Evolutionary conservation across 2,797 vertebrate genomes (phyloP).

Genomic region (Melopsittacus undulatus): DNA sequence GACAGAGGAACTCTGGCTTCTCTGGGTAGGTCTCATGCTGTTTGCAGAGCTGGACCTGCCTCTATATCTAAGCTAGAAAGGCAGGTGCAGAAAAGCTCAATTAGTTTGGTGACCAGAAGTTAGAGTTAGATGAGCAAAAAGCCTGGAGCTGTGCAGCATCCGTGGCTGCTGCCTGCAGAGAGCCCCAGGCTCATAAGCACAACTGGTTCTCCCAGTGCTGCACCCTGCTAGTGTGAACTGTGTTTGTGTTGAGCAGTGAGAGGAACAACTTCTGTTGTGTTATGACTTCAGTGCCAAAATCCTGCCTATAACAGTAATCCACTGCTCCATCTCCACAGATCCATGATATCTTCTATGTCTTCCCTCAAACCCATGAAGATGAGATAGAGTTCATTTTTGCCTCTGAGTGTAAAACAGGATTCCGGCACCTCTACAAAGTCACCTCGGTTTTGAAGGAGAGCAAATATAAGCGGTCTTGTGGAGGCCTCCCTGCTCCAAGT

Average conservation of each 20-base stretch:
- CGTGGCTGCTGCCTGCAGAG: not conserved
- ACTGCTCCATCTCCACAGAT: conserved; percentile 71
- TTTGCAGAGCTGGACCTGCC: not conserved
- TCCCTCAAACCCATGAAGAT: conserved; percentile 79
- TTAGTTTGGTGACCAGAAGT: not conserved
- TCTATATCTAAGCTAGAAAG: not conserved
- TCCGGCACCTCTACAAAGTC: conserved; percentile 82
- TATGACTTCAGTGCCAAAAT: not conserved
- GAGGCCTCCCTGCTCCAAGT: conserved; percentile 78
- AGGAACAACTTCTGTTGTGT: not conserved
- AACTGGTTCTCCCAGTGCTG: not conserved
- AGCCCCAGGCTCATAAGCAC: not conserved
- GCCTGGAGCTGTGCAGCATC: not conserved
- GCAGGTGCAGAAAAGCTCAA: not conserved
- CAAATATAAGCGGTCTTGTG: conserved; percentile 75
- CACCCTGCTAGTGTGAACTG: not conserved
- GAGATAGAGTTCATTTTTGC: conserved; percentile 84
- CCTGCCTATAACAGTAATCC: not conserved
- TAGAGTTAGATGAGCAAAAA: not conserved
- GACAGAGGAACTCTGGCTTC: not conserved
- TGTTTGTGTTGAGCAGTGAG: not conserved
- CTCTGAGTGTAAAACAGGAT: conserved; percentile 84
- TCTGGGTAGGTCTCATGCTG: not conserved
- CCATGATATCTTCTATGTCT: conserved; percentile 83
- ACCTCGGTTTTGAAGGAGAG: conserved; percentile 78